Evolutionary conservation across 2,113 vertebrate genomes (phyloP), one percentile per base, ranked within the genome.

Genomic region (Mustela nigripes): DNA sequence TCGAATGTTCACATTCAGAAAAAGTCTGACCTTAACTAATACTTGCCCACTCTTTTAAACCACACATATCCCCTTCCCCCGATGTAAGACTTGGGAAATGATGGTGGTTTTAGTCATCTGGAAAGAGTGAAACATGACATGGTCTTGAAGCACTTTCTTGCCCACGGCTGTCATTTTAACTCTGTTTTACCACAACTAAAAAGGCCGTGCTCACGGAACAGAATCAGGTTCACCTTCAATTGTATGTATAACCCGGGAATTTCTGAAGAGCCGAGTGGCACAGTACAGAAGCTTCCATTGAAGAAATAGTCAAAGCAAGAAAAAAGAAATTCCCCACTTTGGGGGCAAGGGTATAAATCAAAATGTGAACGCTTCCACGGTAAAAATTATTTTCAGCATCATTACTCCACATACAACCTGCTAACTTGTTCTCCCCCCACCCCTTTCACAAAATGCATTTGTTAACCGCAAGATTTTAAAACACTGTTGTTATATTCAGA

Each of bases 51-150:
- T 91, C 10, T 31, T 50, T 3, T 1, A 84, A 95, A 92, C 91
- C 97, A 94, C 96, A 62, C 19, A 16, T 4, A 69, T 65, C 83
- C 96, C 95, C 74, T 73, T 67, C 76, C 50, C 97, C 97, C 63
- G 45, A 90, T 4, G 10, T 26, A 74, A 98, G 73, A 67, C 1
- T 1, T 91, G 98, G 97, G 95, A 78, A 95, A 74, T 79, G 93
- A 88, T 2, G 95, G 88, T 78, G 91, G 71, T 96, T 96, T 98
- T 97, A 98, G 97, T 98, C 95, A 87, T 80, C 97, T 97, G 98
- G 98, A 98, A 98, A 98, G 93, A 98, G 90, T 50, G 96, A 98
- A 98, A 89, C 95, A 87, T 79, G 31, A 65, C 96, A 90, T 74
- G n/a, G 42, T 89, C 94, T 79, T 91, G 1, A 78, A 97, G 36